Base-by-base conservation (phyloP, 2,113 vertebrate genomes). In the Thalassoma bifasciatum region DNA sequence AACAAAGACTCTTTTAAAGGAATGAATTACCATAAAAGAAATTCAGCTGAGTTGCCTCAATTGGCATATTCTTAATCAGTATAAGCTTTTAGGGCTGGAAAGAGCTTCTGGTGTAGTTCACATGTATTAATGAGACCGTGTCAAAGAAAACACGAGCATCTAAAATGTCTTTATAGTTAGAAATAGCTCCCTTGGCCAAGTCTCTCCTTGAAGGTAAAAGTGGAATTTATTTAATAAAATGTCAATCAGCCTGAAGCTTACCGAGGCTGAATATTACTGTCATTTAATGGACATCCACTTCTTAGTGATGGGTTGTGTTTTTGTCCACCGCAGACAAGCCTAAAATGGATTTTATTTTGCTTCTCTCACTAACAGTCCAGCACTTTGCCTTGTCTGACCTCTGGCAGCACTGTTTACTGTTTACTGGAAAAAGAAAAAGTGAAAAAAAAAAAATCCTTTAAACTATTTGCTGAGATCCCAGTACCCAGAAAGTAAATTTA, bases 261-360 rank as follows among this genome's bases (percentile, higher is more conserved):
- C 62, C 61, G n/a, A 40, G 24, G 12, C 46, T 70, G 63, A 72
- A 59, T 51, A 70, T 78, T 40, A 72, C 19, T 61, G 68, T 34
- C 24, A 47, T 53, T 50, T 85, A 82, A 82, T 72, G 73, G 56
- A 70, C 64, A 49, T 37, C 65, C 30, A 46, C 34, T 50, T 72
- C 56, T 56, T 42, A 64, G 58, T 69, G 65, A 81, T 63, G 50
- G 73, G 47, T 62, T 21, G 30, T 62, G 58, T 82, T 75, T 66
- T 84, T 52, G 52, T 75, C 67, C 22, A 50, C 38, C 70, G 69
- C 63, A 82, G 51, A 70, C 8, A 26, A 73, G 7, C 65, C 65
- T 53, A 19, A n/a, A 57, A 67, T 62, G 7, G 21, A 73, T 42
- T 81, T 73, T 14, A 66, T 84, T 79, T 80, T 47, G 12, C 59